Evolutionary conservation across 1,140 invertebrate species (phyloP).

Genomic region (Heliconius nattereri): DNA sequence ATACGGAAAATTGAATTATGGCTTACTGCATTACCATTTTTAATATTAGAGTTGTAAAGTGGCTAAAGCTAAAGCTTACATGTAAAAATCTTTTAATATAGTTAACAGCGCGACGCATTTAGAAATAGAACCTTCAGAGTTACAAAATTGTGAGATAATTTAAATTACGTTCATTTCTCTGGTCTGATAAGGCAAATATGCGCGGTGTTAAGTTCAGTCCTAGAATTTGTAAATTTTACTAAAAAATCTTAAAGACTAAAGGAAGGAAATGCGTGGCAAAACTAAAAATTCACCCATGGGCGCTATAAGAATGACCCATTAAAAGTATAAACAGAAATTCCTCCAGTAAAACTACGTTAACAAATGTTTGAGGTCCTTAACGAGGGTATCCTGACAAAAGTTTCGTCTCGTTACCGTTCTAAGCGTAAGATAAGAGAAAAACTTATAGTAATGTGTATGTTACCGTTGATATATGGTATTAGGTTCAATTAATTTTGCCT

Average conservation of each 20-base stretch:
- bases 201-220: no score
- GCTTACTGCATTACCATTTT: no score
- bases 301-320: conserved; percentile 33
- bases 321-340: conserved; percentile 56
- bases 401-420: conserved; percentile 59
- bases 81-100: no score
- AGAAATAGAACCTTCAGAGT: no score
- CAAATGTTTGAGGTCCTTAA: conserved; percentile 55
- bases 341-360: conserved; percentile 52
- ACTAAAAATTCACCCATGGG: conserved; percentile 8
- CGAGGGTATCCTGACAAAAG: conserved; percentile 57
- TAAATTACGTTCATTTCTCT: no score
- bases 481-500: not conserved
- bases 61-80: no score
- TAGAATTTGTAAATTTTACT: no score
- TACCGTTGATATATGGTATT: not conserved
- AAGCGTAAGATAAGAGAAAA: conserved; percentile 60
- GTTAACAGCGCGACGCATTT: no score
- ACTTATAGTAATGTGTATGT: conserved; percentile 35
- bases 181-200: no score
- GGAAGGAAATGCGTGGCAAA: not conserved
- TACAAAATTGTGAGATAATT: no score
- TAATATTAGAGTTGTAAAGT: no score
- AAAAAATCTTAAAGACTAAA: not conserved
- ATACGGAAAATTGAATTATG: no score